phyloP scores from a whole-genome alignment of 23 tunicate species.

The Pegea sp. region DNA sequence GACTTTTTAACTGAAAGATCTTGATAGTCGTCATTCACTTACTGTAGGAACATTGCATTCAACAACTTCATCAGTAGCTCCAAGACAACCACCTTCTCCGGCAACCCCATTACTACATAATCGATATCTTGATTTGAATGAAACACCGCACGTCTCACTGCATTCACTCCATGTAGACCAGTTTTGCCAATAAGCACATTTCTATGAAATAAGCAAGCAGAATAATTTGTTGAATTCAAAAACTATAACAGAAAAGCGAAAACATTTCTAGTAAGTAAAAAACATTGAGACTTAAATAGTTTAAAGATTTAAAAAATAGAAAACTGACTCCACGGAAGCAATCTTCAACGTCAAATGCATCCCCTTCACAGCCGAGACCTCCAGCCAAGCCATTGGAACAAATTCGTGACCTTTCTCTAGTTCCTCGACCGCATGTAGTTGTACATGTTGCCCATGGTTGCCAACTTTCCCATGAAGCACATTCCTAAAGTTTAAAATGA shows the following conservation, averaged over 20 bases:
- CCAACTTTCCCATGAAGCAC: slow-evolving; percentile 30
- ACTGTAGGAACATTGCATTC: slow-evolving; percentile 2
- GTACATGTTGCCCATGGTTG: slow-evolving; percentile 17
- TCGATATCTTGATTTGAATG: slow-evolving; percentile 2
- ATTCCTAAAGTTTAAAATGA: slow-evolving; percentile 3
- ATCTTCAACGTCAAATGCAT: not conserved
- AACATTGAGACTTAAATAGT: too few relatives aligned
- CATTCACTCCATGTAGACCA: slow-evolving; percentile 28
- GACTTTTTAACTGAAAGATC: too few relatives aligned
- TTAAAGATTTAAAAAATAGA: too few relatives aligned
- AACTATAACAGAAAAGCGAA: too few relatives aligned
- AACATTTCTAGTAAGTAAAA: too few relatives aligned
- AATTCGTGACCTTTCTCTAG: slow-evolving; percentile 4
- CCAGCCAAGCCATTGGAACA: slow-evolving; percentile 22
- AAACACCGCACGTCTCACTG: slow-evolving; percentile 9
- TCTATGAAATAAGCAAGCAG: not conserved
- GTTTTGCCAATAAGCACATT: slow-evolving; percentile 12
- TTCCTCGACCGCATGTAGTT: slow-evolving; percentile 24
- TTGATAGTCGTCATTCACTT: too few relatives aligned
- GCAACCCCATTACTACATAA: slow-evolving; percentile 15
- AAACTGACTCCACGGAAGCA: slow-evolving; percentile 25
- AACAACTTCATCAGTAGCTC: not conserved
- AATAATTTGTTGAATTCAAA: too few relatives aligned
- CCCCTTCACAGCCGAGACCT: slow-evolving; percentile 25
- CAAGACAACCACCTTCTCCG: slow-evolving; percentile 25